Evolutionary conservation across 2,113 vertebrate species (phyloP), one percentile per base, ranked within the genome.

Genomic region (Dipodomys ordii): DNA sequence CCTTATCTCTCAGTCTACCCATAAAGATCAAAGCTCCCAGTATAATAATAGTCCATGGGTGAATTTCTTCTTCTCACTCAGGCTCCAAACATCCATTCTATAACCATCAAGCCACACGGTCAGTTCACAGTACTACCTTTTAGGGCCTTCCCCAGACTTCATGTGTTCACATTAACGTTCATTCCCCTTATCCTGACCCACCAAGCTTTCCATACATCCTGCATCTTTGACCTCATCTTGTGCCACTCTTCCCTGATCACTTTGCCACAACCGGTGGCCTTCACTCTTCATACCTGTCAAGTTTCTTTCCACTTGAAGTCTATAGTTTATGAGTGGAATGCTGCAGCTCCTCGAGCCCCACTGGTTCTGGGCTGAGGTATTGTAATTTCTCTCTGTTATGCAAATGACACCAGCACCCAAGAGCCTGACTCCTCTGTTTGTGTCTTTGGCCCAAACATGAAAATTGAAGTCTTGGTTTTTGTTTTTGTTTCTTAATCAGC

Each of bases 381-480:
- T 95, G 15, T 79, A 22, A 79, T 94, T 95, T 84, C 53, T 93
- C 86, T 69, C n/a, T 95, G 23, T 93, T 93, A 46, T 69, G 88
- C 64, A 95, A 96, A 87, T 77, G 79, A 94, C 88, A 27, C 53
- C 64, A 39, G 80, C 72, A 90, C 16, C 67, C 39, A 19, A 81
- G 64, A 79, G 69, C 77, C 35, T 60, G 39, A 85, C 69, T 93
- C 92, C 88, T 96, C 90, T 89, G 84, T 73, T 91, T 77, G 88
- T 86, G 49, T 94, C 88, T 96, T 97, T 95, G 92, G 25, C 77
- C 89, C 74, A 95, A 80, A 86, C 83, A 27, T 74, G 80, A 77
- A 91, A 94, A 92, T 78, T 92, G 44, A 96, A 91, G 79, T 95
- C 88, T 94, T 96, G 69, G 62, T 57, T 94, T 95, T 88, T 93